phyloP scores from a whole-genome alignment of 2,797 vertebrate species.

The Sylvilagus floridanus region DNA sequence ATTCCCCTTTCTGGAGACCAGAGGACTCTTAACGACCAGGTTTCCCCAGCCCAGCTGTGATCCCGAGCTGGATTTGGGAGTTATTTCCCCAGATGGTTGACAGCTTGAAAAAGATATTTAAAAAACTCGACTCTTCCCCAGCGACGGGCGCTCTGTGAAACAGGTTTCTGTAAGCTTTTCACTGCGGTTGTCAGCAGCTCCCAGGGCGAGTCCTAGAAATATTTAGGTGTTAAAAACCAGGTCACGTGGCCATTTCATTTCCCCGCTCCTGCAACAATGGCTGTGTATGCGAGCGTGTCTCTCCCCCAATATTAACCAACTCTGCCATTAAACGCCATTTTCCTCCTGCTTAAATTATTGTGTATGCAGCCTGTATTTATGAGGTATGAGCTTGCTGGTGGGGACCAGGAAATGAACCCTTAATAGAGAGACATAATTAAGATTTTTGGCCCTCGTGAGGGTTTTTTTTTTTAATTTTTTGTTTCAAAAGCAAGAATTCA shows the following conservation, averaged over 20 bases:
- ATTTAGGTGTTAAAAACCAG: slow-evolving; percentile 86
- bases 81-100: slow-evolving; percentile 88
- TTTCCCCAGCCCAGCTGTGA: slow-evolving; percentile 83
- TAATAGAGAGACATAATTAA: slow-evolving; percentile 90
- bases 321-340: slow-evolving; percentile 81
- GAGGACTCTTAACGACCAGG: slow-evolving; percentile 27
- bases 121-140: slow-evolving; percentile 79
- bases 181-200: slow-evolving; percentile 82
- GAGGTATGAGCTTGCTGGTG: slow-evolving; percentile 87
- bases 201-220: slow-evolving; percentile 82
- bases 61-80: slow-evolving; percentile 50
- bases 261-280: slow-evolving; percentile 84
- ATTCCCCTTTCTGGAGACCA: neutral
- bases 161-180: slow-evolving; percentile 81
- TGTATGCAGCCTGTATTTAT: slow-evolving; percentile 86
- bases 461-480: slow-evolving; percentile 41
- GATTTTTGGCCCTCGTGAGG: slow-evolving; percentile 86
- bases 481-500: slow-evolving; percentile 87
- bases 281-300: slow-evolving; percentile 79
- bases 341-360: slow-evolving; percentile 85
- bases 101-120: slow-evolving; percentile 86
- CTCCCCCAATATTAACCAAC: slow-evolving; percentile 83
- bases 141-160: slow-evolving; percentile 67
- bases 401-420: slow-evolving; percentile 89
- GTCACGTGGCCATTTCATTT: slow-evolving; percentile 85